phyloP scores from a whole-genome alignment of 2,113 vertebrate species.

The Pachypanchax playfairii region DNA sequence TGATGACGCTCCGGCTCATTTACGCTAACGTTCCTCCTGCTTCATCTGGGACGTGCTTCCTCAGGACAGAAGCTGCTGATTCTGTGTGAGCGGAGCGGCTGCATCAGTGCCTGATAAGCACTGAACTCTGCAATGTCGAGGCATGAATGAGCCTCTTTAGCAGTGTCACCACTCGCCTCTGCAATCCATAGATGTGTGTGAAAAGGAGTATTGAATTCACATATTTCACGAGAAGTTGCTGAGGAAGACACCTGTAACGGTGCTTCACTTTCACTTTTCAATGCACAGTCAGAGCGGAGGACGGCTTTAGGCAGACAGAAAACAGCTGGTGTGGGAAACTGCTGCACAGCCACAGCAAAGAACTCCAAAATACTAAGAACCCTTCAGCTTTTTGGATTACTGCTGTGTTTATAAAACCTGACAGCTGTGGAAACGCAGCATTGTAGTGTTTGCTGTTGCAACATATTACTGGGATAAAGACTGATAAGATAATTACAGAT shows the following conservation, averaged over 20 bases:
- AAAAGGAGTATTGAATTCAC: constrained; percentile 18
- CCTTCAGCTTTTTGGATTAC: constrained; percentile 1
- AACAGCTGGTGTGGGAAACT: constrained; percentile 6
- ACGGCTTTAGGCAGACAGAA: constrained; percentile 5
- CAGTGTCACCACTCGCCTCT: constrained; percentile 39
- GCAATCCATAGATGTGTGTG: constrained; percentile 9
- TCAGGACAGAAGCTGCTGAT: constrained; percentile 53
- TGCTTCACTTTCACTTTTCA: constrained; percentile 14
- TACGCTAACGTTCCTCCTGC: constrained; percentile 8
- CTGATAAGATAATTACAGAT: background rate
- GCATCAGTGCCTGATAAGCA: constrained; percentile 63
- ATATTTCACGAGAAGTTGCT: constrained; percentile 23
- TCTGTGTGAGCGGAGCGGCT: constrained; percentile 28
- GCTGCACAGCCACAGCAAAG: constrained; percentile 5
- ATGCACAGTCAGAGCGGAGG: constrained; percentile 12
- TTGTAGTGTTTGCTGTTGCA: background rate
- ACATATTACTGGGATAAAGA: background rate
- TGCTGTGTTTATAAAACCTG: background rate
- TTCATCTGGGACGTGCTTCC: constrained; percentile 27
- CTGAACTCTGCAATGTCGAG: constrained; percentile 36
- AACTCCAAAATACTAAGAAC: constrained; percentile 6
- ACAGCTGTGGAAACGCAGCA: constrained; percentile 3
- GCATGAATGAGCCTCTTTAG: constrained; percentile 28
- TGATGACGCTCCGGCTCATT: constrained; percentile 7
- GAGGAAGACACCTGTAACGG: constrained; percentile 30